phyloP scores from a whole-genome alignment of 1,140 invertebrate species.

The Drosophila repleta region DNA sequence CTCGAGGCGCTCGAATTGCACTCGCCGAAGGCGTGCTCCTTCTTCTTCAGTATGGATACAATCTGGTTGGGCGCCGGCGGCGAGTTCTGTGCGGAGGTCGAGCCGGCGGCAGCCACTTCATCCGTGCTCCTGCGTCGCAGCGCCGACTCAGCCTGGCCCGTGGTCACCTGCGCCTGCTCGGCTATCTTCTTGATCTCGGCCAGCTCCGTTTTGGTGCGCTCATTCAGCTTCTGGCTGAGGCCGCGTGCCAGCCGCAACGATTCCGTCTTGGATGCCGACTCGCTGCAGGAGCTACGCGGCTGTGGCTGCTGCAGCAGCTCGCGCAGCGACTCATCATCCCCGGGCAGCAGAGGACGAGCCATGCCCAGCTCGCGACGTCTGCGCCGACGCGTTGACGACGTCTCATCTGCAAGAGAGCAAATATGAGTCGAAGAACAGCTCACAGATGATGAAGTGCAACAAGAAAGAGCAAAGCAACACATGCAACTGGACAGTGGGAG shows the following conservation, averaged over 20 bases:
- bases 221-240: slow-evolving; percentile 67
- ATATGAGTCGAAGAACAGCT: not conserved
- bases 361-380: slow-evolving; percentile 83
- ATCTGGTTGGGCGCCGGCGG: slow-evolving; percentile 84
- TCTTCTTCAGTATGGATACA: slow-evolving; percentile 92
- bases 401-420: slow-evolving; percentile 78
- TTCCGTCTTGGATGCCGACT: slow-evolving; percentile 55
- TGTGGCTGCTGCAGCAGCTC: slow-evolving; percentile 57
- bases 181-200: slow-evolving; percentile 72
- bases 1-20: slow-evolving; percentile 85
- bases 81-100: slow-evolving; percentile 41
- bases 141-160: not conserved
- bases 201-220: slow-evolving; percentile 77
- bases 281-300: slow-evolving; percentile 66
- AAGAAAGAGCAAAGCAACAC: not conserved
- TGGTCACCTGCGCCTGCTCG: slow-evolving; percentile 53
- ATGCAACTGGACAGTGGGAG: slow-evolving; percentile 7
- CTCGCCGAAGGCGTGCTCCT: slow-evolving; percentile 85
- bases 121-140: slow-evolving; percentile 83
- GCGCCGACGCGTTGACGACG: slow-evolving; percentile 70
- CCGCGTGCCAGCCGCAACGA: slow-evolving; percentile 46
- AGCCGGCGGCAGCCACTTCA: slow-evolving; percentile 54
- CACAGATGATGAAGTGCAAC: not conserved
- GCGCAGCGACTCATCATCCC: slow-evolving; percentile 75
- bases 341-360: slow-evolving; percentile 79